phyloP scores from a whole-genome alignment of 1,140 invertebrate genomes.

The Harpegnathos saltator region DNA sequence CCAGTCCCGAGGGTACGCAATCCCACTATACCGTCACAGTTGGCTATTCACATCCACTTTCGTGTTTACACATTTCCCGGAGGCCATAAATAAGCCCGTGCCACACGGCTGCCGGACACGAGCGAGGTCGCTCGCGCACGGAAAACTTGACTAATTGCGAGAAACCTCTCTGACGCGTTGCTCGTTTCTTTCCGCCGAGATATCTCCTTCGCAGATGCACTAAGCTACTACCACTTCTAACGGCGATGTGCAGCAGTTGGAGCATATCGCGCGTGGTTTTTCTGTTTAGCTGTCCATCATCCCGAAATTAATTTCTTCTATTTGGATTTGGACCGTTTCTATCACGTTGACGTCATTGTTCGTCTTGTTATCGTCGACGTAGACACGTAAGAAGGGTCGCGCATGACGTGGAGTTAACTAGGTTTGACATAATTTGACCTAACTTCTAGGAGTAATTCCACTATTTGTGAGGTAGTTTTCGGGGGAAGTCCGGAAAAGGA shows the following conservation, averaged over 20 bases:
- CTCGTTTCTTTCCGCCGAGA: conserved; percentile 70
- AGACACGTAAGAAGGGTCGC: conserved; percentile 15
- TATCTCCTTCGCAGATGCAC: conserved; percentile 55
- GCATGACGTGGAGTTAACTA: background rate
- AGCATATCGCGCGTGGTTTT: conserved; percentile 68
- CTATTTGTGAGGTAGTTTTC: conserved; percentile 30
- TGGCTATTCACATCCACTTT: conserved; percentile 60
- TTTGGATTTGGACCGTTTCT: no score
- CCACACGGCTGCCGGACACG: conserved; percentile 63
- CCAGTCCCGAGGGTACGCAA: background rate
- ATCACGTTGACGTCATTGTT: conserved; percentile 72
- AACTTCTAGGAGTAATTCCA: background rate
- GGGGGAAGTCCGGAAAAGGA: conserved; percentile 23
- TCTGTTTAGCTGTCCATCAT: conserved; percentile 75
- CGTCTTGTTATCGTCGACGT: conserved; percentile 67
- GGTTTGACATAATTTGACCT: background rate
- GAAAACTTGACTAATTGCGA: conserved; percentile 78
- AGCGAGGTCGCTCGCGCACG: conserved; percentile 41
- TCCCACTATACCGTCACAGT: conserved; percentile 3
- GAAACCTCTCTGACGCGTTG: conserved; percentile 67
- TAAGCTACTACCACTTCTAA: background rate
- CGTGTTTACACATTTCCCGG: conserved; percentile 71
- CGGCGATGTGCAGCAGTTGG: conserved; percentile 69
- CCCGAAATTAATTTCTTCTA: conserved; percentile 78
- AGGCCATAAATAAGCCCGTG: conserved; percentile 70